Conservation (phyloP, 2,797 vertebrate genomes). For the Neopelma chrysocephalum region DNA sequence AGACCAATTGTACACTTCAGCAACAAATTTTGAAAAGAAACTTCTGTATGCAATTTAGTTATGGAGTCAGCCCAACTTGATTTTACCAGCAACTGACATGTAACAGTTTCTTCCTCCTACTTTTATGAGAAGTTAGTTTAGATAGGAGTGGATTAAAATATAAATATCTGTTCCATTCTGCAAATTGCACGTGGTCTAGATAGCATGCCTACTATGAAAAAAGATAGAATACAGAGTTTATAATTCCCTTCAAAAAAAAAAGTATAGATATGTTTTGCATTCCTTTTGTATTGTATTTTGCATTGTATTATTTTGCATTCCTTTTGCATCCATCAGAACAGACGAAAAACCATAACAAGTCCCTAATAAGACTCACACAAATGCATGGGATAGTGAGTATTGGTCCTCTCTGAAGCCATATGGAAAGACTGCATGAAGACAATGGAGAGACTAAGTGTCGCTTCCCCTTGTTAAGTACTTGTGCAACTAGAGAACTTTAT, state of each 20-base stretch:
- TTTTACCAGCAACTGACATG: background rate
- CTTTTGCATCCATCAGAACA: background rate
- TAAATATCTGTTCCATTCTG: background rate
- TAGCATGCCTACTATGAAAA: background rate
- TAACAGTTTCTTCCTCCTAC: background rate
- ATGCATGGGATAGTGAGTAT: background rate
- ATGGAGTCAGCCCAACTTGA: background rate
- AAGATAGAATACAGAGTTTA: background rate
- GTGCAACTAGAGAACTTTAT: background rate
- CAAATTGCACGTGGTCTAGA: background rate
- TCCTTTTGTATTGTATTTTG: background rate
- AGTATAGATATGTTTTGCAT: background rate
- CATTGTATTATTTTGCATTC: background rate
- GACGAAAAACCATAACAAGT: background rate
- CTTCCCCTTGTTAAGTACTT: background rate
- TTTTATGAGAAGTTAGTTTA: background rate
- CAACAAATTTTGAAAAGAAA: background rate
- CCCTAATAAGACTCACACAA: background rate
- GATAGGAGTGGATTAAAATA: background rate
- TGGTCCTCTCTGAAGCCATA: rapidly evolving
- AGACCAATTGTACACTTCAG: background rate
- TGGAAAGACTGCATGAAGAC: background rate
- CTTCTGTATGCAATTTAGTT: background rate
- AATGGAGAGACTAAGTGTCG: background rate
- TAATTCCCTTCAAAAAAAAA: background rate